Evolutionary conservation across 2,797 vertebrate species (phyloP), one percentile per base, ranked within the genome.

Genomic region (Lutjanus argentimaculatus): DNA sequence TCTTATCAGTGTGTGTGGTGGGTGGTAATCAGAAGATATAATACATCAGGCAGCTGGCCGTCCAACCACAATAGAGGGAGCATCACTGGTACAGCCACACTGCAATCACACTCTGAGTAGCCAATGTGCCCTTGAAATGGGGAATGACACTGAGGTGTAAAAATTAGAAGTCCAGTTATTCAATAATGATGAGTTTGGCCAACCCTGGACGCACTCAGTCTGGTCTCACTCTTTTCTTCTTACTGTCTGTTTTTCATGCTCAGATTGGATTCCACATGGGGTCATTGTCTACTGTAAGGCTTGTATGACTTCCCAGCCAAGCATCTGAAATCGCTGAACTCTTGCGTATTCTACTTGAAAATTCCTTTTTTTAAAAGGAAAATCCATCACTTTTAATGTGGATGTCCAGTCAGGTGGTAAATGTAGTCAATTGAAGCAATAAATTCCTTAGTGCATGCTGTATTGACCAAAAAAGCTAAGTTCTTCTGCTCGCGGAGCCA

Each of bases 21-120:
- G 88, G 87, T 91, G 88, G 91, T 96, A 95, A 96, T 96, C 94
- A 95, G 91, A 89, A 92, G 88, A 95, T 95, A 91, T 93, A 95
- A 96, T 94, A 91, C 92, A 95, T 95, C 94, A 92, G 90, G 89
- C 91, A 78, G 89, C 87, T 85, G 87, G 86, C 66, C 56, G 45
- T 71, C 75, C 84, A 71, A 72, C 89, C 82, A 88, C 91, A 87
- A 84, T 88, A 83, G 74, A 89, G 86, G 56, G 75, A 78, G 63
- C 67, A 71, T 74, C 77, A 4, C 85, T 56, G 62, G 77, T 79
- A 19, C 69, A 68, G 75, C 80, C 69, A 64, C 83, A 75, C 69
- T 82, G 83, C 72, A 75, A 77, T 78, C 76, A 58, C 79, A 68
- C 84, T 79, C 88, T 67, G 84, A 83, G 87, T 81, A 75, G 81